phyloP scores from a whole-genome alignment of 2,797 vertebrate genomes.

The Halcyon chelicuti region DNA sequence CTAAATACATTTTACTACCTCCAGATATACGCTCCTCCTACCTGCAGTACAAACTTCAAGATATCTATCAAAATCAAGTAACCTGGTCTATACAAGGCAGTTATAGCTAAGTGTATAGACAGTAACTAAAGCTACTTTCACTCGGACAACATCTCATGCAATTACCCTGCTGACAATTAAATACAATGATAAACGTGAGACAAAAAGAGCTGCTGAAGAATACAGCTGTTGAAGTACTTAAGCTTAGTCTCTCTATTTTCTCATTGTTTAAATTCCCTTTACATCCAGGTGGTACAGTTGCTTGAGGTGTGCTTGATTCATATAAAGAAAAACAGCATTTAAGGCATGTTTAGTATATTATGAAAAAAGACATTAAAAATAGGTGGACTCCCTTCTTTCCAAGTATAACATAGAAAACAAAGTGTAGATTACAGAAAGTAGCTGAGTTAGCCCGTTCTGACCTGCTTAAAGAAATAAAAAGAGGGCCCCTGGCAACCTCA shows the following conservation, averaged over 20 bases:
- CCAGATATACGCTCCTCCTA: not conserved
- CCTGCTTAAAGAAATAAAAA: not conserved
- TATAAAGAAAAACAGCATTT: constrained; percentile 43
- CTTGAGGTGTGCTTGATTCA: constrained; percentile 57
- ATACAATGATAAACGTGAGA: constrained; percentile 19
- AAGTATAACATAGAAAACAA: constrained; percentile 2
- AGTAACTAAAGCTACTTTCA: constrained; percentile 25
- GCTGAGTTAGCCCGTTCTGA: not conserved
- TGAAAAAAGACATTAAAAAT: constrained; percentile 41
- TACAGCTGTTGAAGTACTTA: constrained; percentile 15
- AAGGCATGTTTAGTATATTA: constrained; percentile 68
- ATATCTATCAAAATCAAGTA: not conserved
- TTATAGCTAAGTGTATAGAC: not conserved
- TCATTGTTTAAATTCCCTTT: constrained; percentile 46
- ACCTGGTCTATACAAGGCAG: not conserved
- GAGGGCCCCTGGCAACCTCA: not conserved
- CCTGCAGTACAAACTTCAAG: constrained; percentile 15
- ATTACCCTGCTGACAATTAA: constrained; percentile 48
- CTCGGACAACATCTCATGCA: constrained; percentile 38
- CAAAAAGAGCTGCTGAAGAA: constrained; percentile 5
- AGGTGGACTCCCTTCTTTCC: constrained; percentile 16
- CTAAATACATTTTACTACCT: not conserved
- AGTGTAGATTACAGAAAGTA: not conserved
- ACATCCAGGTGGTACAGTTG: constrained; percentile 40
- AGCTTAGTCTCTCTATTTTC: not conserved